Percentiles rank a stretch among this genome's conserved stretches.
phyloP scores from a whole-genome alignment of 2,888 invertebrate genomes.

The Pelosia muscerda region DNA sequence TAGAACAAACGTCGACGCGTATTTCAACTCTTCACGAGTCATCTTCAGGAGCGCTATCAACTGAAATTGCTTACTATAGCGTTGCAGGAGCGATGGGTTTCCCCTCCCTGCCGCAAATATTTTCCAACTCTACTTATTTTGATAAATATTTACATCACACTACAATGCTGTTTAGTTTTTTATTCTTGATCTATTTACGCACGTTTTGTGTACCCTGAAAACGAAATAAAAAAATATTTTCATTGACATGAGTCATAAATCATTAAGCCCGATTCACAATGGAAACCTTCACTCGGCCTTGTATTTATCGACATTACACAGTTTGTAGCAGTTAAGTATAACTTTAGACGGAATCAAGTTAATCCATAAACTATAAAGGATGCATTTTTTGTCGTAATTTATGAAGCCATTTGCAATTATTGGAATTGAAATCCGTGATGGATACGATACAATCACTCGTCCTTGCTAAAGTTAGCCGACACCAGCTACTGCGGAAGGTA shows the following conservation, averaged over 20 bases:
- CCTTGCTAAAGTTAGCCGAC: background rate
- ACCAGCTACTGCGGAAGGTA: background rate
- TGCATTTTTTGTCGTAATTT: constrained; percentile 33
- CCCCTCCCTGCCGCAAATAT: too few species aligned
- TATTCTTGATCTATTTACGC: background rate
- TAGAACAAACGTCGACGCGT: too few species aligned
- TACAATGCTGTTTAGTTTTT: background rate
- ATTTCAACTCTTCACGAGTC: too few species aligned
- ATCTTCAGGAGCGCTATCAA: too few species aligned
- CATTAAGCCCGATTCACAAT: constrained; percentile 29
- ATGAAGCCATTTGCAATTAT: constrained; percentile 15
- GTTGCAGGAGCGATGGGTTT: too few species aligned
- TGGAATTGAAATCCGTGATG: constrained; percentile 5
- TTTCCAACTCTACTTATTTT: too few species aligned
- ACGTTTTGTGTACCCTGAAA: too few species aligned
- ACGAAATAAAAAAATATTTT: background rate
- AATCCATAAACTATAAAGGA: constrained; percentile 30
- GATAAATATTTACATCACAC: background rate
- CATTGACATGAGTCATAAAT: constrained; percentile 21
- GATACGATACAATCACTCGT: constrained; percentile 14
- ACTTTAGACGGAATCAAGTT: constrained; percentile 29
- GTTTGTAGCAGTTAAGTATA: constrained; percentile 24
- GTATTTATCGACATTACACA: constrained; percentile 30
- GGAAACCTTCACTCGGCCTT: constrained; percentile 52
- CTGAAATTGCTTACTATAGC: too few species aligned